Percentiles rank a stretch among this genome's conserved stretches.
These are phyloP conservation scores for Austrofundulus limnaeus DNA, from an alignment of 2,113 vertebrate genomes.

Conservation along the genomic window DNA sequence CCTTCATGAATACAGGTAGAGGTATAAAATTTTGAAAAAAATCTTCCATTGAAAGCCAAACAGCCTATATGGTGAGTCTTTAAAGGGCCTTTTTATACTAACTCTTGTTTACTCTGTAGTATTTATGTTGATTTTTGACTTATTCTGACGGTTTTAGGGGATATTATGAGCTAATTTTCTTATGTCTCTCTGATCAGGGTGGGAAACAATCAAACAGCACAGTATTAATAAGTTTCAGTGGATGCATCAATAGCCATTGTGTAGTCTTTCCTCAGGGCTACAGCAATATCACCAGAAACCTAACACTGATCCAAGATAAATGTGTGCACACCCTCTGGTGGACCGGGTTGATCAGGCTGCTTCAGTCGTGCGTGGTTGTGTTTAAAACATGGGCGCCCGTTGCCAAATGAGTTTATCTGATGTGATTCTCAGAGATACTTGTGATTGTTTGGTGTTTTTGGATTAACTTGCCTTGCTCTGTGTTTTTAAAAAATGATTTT, in stretches of 20 bases:
- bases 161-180: slow-evolving; percentile 33
- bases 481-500: slow-evolving; percentile 52
- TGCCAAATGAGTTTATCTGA: slow-evolving; percentile 46
- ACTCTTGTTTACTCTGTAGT: slow-evolving; percentile 9
- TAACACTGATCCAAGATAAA: slow-evolving; percentile 21
- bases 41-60: slow-evolving; percentile 33
- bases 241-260: slow-evolving; percentile 27
- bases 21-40: neutral
- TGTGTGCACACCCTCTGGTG: slow-evolving; percentile 50
- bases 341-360: slow-evolving; percentile 11
- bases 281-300: slow-evolving; percentile 35
- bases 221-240: slow-evolving; percentile 58
- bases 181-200: slow-evolving; percentile 27
- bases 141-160: slow-evolving; percentile 21
- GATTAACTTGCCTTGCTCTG: slow-evolving; percentile 41
- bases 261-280: slow-evolving; percentile 50
- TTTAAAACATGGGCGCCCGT: slow-evolving; percentile 40
- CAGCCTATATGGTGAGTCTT: slow-evolving; percentile 12
- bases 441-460: slow-evolving; percentile 29
- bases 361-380: slow-evolving; percentile 2
- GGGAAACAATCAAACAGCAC: slow-evolving; percentile 30
- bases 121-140: slow-evolving; percentile 14
- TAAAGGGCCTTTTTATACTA: slow-evolving; percentile 29
- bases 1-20: slow-evolving; percentile 12
- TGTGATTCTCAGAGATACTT: slow-evolving; percentile 31